Conservation (phyloP, 2,888 invertebrate species). For the Ichneumoninae sp. region DNA sequence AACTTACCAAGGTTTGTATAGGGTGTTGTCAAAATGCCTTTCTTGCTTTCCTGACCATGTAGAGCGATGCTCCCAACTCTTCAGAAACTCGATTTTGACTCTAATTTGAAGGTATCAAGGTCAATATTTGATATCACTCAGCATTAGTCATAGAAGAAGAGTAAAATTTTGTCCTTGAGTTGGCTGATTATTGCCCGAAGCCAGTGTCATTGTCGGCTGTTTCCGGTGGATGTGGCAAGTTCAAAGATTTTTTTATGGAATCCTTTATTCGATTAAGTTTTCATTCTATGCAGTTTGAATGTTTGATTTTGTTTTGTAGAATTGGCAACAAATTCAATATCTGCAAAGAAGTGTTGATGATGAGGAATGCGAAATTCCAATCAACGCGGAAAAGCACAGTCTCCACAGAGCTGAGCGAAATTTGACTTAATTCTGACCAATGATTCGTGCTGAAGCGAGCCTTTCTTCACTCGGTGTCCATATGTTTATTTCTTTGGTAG, state of each 20-base stretch:
- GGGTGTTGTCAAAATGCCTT: not conserved
- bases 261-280: not conserved
- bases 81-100: not conserved
- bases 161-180: constrained; percentile 23
- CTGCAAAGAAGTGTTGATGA: not conserved
- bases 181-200: not conserved
- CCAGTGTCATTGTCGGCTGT: not conserved
- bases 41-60: not conserved
- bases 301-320: constrained; percentile 2
- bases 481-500: not conserved
- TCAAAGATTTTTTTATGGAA: not conserved
- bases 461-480: not conserved
- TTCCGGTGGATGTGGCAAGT: not conserved
- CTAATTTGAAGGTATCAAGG: constrained; percentile 7
- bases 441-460: not conserved
- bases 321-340: constrained; percentile 9
- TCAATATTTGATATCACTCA: constrained; percentile 14
- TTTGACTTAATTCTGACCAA: not conserved
- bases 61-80: constrained; percentile 6
- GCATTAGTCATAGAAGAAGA: not conserved
- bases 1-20: not conserved
- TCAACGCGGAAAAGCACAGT: not conserved
- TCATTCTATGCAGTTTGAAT: not conserved
- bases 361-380: not conserved
- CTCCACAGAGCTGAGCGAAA: constrained; percentile 1